These are phyloP conservation scores for Heliocidaris erythrogramma DNA, from an alignment of 35 echinoderm and acorn worm species.

Conservation along the genomic window DNA sequence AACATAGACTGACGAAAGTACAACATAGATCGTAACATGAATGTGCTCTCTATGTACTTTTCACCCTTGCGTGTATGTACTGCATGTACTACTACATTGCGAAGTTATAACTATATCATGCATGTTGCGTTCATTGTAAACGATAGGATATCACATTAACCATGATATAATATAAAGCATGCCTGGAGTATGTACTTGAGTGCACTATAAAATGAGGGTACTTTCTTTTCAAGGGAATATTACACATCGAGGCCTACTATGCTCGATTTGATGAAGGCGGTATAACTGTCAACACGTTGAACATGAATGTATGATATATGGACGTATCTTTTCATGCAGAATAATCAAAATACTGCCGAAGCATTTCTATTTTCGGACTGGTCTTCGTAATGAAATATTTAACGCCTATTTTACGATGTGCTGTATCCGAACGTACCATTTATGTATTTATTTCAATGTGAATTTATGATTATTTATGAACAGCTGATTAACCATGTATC, in stretches of 20 bases:
- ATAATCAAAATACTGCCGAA: background rate
- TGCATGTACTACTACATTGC: background rate
- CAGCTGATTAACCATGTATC: no score
- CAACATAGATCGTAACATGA: constrained; percentile 28
- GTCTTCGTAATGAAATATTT: no score
- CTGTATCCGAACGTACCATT: no score
- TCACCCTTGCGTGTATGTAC: background rate
- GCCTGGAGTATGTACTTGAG: background rate
- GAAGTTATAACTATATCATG: background rate
- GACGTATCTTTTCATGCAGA: background rate
- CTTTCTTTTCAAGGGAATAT: background rate
- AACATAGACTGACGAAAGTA: background rate
- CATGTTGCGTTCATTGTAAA: background rate
- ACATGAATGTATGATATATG: background rate
- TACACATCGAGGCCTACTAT: background rate
- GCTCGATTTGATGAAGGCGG: background rate
- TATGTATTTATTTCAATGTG: no score
- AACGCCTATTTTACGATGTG: no score
- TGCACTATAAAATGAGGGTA: background rate
- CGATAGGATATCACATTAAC: background rate
- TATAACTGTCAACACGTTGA: background rate
- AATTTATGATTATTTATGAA: no score
- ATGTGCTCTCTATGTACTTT: constrained; percentile 11
- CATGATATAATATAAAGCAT: background rate
- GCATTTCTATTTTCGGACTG: no score